Percentiles rank a stretch among this genome's conserved stretches.
phyloP scores from a whole-genome alignment of 2,113 vertebrate species.

The Centrocercus urophasianus region DNA sequence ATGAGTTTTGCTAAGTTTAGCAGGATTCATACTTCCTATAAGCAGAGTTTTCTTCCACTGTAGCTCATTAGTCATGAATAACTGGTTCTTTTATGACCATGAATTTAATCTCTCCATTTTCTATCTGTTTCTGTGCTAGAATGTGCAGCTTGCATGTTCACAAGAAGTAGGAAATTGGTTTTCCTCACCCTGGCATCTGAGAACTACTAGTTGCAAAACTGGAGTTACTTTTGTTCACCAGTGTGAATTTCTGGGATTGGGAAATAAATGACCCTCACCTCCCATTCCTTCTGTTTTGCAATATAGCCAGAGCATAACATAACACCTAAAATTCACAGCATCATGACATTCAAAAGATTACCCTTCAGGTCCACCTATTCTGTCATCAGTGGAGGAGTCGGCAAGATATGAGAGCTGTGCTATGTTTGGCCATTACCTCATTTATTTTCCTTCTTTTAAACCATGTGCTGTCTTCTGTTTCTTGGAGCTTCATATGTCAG shows the following conservation, averaged over 20 bases:
- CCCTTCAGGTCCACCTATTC: neutral
- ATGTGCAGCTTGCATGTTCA: neutral
- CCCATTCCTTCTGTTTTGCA: neutral
- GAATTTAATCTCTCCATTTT: neutral
- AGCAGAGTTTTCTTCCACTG: neutral
- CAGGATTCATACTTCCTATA: neutral
- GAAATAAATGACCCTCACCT: neutral
- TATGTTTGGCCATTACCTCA: neutral
- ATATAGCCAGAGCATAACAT: neutral
- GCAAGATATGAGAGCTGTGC: neutral
- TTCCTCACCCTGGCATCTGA: neutral
- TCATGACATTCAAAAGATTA: neutral
- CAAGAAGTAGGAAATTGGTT: neutral
- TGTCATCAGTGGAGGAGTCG: neutral
- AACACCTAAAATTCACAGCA: neutral
- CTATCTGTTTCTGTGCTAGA: neutral
- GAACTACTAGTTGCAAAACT: neutral
- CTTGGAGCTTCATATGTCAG: constrained; percentile 29
- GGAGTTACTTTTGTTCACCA: neutral
- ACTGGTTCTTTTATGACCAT: neutral
- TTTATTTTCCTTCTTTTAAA: constrained; percentile 5
- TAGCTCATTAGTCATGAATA: neutral
- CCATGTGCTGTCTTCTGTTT: constrained; percentile 43
- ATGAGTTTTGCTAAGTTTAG: neutral
- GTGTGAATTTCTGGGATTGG: neutral